Percentiles rank a stretch among this genome's conserved stretches.
Evolutionary conservation across 2,888 invertebrate genomes (phyloP).

Genomic region (Boloria euphrosyne): DNA sequence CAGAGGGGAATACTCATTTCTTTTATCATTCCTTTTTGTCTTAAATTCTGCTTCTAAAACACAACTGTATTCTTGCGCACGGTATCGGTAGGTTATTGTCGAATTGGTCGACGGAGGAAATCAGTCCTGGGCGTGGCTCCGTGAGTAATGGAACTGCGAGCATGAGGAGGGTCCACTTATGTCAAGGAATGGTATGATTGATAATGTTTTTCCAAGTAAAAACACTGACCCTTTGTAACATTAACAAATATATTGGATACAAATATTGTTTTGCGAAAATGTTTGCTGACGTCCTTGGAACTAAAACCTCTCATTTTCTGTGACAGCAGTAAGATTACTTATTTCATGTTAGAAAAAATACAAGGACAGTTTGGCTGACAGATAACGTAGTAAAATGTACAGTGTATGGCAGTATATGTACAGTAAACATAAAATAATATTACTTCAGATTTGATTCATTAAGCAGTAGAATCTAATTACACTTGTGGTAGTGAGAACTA

Average conservation of each 20-base stretch:
- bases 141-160: slow-evolving; percentile 79
- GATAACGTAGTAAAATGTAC: not conserved
- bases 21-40: slow-evolving; percentile 35
- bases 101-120: slow-evolving; percentile 62
- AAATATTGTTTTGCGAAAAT: slow-evolving; percentile 31
- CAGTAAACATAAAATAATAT: slow-evolving; percentile 1
- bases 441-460: slow-evolving; percentile 25
- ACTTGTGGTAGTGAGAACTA: slow-evolving; percentile 16
- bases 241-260: slow-evolving; percentile 41
- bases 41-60: slow-evolving; percentile 22
- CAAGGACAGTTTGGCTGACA: not conserved
- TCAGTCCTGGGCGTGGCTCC: slow-evolving; percentile 73
- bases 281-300: slow-evolving; percentile 23
- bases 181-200: slow-evolving; percentile 79
- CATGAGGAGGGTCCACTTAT: slow-evolving; percentile 81
- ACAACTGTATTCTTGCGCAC: slow-evolving; percentile 35
- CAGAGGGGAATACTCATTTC: slow-evolving; percentile 35
- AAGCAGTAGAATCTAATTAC: slow-evolving; percentile 24
- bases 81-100: slow-evolving; percentile 50
- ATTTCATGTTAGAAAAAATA: not conserved
- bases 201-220: slow-evolving; percentile 72
- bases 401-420: not conserved
- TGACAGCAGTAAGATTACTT: slow-evolving; percentile 18
- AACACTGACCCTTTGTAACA: slow-evolving; percentile 66
- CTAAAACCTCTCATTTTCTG: slow-evolving; percentile 21